phyloP scores from a whole-genome alignment of 2,113 vertebrate genomes.

The Myrmecophaga tridactyla region DNA sequence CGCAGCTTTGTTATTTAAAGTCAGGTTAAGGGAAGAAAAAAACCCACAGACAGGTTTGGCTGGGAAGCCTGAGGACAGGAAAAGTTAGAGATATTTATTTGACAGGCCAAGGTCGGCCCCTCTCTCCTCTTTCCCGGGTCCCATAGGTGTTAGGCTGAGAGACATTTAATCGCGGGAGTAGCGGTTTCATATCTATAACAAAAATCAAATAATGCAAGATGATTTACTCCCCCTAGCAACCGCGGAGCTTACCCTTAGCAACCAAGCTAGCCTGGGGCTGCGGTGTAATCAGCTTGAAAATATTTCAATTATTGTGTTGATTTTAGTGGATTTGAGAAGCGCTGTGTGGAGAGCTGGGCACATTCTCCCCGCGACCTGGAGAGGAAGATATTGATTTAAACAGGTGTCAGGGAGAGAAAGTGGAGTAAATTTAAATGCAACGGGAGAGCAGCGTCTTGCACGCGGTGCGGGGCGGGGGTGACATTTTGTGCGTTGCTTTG shows the following conservation, averaged over 20 bases:
- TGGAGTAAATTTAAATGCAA: slow-evolving; percentile 99
- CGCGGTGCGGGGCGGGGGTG: slow-evolving; percentile 92
- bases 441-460: slow-evolving; percentile 92
- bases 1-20: slow-evolving; percentile 93
- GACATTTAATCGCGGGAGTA: slow-evolving; percentile 99
- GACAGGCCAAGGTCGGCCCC: slow-evolving; percentile 96
- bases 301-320: slow-evolving; percentile 99
- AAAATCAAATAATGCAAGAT: slow-evolving; percentile 99
- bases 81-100: slow-evolving; percentile 99
- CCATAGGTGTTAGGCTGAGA: slow-evolving; percentile 99
- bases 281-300: slow-evolving; percentile 99
- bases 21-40: slow-evolving; percentile 84
- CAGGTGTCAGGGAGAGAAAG: slow-evolving; percentile 99
- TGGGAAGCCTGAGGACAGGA: slow-evolving; percentile 90
- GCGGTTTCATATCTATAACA: slow-evolving; percentile 99
- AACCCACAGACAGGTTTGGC: slow-evolving; percentile 91
- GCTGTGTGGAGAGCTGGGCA: slow-evolving; percentile 93
- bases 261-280: slow-evolving; percentile 98
- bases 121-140: slow-evolving; percentile 94
- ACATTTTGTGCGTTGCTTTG: slow-evolving; percentile 94
- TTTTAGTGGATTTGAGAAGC: slow-evolving; percentile 99
- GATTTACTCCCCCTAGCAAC: slow-evolving; percentile 99
- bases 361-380: slow-evolving; percentile 99
- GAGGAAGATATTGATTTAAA: slow-evolving; percentile 99
- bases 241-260: slow-evolving; percentile 99